Evolutionary conservation across 2,888 invertebrate genomes (phyloP), one percentile per base, ranked within the genome.

Genomic region (Sarcophaga rosellei): DNA sequence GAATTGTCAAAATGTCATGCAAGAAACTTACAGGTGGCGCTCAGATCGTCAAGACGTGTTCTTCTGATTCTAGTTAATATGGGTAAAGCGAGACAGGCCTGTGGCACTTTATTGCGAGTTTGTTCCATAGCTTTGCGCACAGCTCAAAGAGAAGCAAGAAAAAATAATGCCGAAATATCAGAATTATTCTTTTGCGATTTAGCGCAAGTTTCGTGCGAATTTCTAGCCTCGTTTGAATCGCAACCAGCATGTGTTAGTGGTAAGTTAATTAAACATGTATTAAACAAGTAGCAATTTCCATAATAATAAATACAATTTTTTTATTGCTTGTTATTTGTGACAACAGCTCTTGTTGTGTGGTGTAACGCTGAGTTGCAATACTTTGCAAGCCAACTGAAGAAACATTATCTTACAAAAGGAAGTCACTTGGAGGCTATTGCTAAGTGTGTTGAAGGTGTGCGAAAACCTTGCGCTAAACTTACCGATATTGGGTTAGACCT

Each of bases 1-100:
- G 99, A 99, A 93, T 94, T 99, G 45, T 97, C 98, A 92, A 96
- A 97, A 35, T 96, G 96, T 76, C 97, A 98, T 57, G 98, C 98
- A 91, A 97, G 98, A 93, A 98, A 98, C 75, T 94, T 98, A 10
- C 96, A 98, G 91, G 98, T 98, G 0, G 98, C 98, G 0, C 93
- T 99, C 81, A 95, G 98, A 88, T 97, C 98, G 0, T 96, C 97
- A 0, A 94, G 98, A 75, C 95, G 97, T 86, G 97, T 98, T 0
- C 97, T 99, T 1, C 94, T 96, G 88, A 95, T 99, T 88, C 95
- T 99, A 3, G 92, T 92, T 0, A 93, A 93, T 73, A 93, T 93
- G 92, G 92, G 92, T 2, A 92, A 92, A 21, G 92, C 92, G 1
- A 90, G 93, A 0, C 94, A 95, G 87, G 93, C 93, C 0, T 92